These are phyloP conservation scores for Desmophyllum pertusum DNA, from an alignment of 92 coral and sea anemone genomes.

Conservation along the genomic window DNA sequence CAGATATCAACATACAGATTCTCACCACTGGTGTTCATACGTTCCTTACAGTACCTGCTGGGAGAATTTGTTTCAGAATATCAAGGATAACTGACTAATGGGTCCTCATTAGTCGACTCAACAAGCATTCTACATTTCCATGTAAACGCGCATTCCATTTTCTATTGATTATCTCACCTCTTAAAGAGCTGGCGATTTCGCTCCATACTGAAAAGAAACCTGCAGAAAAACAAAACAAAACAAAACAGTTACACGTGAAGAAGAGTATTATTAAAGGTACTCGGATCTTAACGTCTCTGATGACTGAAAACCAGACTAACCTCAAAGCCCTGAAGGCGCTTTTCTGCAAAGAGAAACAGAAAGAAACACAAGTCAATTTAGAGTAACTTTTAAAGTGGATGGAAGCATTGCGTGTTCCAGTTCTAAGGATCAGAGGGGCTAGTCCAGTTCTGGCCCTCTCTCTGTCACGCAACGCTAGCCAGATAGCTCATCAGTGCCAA, in stretches of 20 bases:
- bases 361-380: background rate
- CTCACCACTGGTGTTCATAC: background rate
- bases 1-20: background rate
- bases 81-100: too few relatives aligned
- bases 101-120: too few relatives aligned
- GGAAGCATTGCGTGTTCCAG: background rate
- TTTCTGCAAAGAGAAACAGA: constrained; percentile 65
- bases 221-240: constrained; percentile 20
- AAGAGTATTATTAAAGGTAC: too few relatives aligned
- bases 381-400: background rate
- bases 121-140: too few relatives aligned
- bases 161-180: constrained; percentile 58
- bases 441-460: too few relatives aligned
- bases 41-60: background rate
- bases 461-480: too few relatives aligned
- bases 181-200: constrained; percentile 97
- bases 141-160: too few relatives aligned
- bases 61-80: background rate
- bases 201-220: constrained; percentile 99
- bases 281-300: background rate
- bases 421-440: too few relatives aligned
- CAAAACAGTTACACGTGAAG: background rate
- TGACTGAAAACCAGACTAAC: constrained; percentile 42
- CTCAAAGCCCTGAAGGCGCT: constrained; percentile 95
- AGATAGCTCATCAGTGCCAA: too few relatives aligned